Evolutionary conservation across 2,797 vertebrate genomes (phyloP), one percentile per base, ranked within the genome.

Genomic region (Protosalanx chinensis): DNA sequence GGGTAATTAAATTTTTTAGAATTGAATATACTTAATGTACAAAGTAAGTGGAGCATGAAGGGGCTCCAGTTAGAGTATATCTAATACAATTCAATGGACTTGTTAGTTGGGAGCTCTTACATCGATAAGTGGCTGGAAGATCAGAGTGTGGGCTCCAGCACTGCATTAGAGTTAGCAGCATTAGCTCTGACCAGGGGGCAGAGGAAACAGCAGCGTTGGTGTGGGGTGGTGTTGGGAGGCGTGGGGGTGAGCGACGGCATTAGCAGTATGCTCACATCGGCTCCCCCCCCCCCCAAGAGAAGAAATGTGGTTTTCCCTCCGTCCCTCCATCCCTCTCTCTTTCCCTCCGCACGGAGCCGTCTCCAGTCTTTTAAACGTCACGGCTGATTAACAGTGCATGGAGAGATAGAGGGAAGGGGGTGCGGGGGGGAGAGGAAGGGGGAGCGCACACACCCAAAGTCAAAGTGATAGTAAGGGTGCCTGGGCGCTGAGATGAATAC

Each of bases 331-430:
- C 53, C 16, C 23, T 27, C 57, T 59, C 57, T 59, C 57, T 56
- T 64, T 73, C 70, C 73, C 68, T 82, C 30, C 0, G 83, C 77
- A 76, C 78, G 68, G 63, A 33, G 32, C 73, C 53, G 23, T 75
- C 79, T 75, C 15, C 41, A 70, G 77, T 78, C 74, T 82, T 78
- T 78, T 74, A 80, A 84, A 84, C 71, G 13, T 82, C 84, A 77
- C 35, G 2, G 61, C 79, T 84, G 85, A 86, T 86, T 84, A 86
- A 86, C 78, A 72, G 81, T 72, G 73, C 66, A 75, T 68, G 61
- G 76, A 69, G 62, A 59, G 79, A 78, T 71, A 80, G 23, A n/a
- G 20, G 7, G 12, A 15, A 23, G 56, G 53, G 18, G 13, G 23
- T 16, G 29, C 20, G 18, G 5, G 58, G 27, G 56, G 32, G 20